phyloP scores from a whole-genome alignment of 92 coral and sea anemone species.

The Phenganax stokvisi region DNA sequence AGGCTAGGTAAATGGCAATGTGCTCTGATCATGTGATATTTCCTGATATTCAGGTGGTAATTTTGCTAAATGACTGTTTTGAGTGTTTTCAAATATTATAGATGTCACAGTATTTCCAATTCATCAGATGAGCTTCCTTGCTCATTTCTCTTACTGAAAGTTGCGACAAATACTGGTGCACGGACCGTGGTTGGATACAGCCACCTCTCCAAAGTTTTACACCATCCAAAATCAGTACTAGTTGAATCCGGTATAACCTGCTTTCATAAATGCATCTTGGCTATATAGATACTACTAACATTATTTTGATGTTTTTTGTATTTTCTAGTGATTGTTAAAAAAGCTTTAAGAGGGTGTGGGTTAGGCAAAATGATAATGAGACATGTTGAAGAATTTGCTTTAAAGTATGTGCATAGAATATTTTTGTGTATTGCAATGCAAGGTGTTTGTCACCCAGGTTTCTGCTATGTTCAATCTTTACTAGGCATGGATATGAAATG shows the following conservation, averaged over 20 bases:
- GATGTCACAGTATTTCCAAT: background rate
- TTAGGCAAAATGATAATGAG: conserved; percentile 81
- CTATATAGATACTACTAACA: background rate
- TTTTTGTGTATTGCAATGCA: background rate
- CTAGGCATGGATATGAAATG: conserved; percentile 60
- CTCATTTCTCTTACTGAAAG: conserved; percentile 59
- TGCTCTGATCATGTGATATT: no score
- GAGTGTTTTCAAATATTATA: background rate
- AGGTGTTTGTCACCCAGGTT: background rate
- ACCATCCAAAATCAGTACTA: conserved; percentile 50
- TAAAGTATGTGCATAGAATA: conserved; percentile 47
- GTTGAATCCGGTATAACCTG: conserved; percentile 65
- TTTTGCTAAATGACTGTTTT: background rate
- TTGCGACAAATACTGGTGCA: conserved; percentile 21
- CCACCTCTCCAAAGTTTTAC: conserved; percentile 63
- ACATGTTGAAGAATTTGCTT: conserved; percentile 60
- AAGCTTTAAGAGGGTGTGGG: conserved; percentile 66
- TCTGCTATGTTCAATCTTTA: background rate
- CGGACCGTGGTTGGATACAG: conserved; percentile 63
- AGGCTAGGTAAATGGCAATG: conserved; percentile 54
- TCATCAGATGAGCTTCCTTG: conserved; percentile 66
- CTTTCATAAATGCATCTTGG: background rate
- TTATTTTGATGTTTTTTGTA: background rate
- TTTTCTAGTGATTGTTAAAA: conserved; percentile 61
- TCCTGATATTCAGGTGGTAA: no score